Evolutionary conservation across 2,888 invertebrate genomes (phyloP), one percentile per base, ranked within the genome.

Genomic region (Drosophila flavopinicola): DNA sequence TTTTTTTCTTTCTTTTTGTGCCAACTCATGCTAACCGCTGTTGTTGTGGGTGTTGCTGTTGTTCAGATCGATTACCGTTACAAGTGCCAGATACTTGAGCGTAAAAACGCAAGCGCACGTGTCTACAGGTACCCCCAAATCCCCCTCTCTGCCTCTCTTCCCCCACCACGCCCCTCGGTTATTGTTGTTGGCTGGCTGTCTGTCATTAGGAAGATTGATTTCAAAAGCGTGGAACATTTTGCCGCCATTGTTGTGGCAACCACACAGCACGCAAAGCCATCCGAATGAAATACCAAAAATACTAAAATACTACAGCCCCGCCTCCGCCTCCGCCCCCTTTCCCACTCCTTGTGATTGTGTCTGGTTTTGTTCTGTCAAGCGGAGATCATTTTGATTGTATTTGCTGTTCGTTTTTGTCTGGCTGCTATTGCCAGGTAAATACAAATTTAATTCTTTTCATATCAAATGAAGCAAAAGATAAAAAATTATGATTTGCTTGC

Each of bases 131-230:
- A 11, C 57, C 64, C 52, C 52, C 39, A 37, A 10, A 30, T 20
- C 41, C 47, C 9, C 1, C 52, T 13, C 20, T 35, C 44, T 13
- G 30, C 17, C 44, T 11, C 3, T 23, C 20, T 1, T 37, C 7
- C 29, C 25, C 1, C 25, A 25, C 13, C 32, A 7, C 23, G n/a
- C 15, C 2, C n/a, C 29, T 37, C 20, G 24, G 15, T 39, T 56
- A 44, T 45, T 61, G 35, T 54, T 59, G 33, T 27, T 47, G 45
- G 45, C 38, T 27, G 39, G 44, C 44, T 39, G 74, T 74, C 83
- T 79, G 85, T 83, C 82, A 83, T 83, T 85, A 83, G 85, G 75
- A 77, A 83, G 85, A 83, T 85, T 83, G 85, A 83, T 83, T 83
- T 83, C 77, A 75, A 79, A 78, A 68, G 65, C 79, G 60, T 72